phyloP scores from a whole-genome alignment of 2,888 invertebrate genomes.

The Yponomeuta malinellus region DNA sequence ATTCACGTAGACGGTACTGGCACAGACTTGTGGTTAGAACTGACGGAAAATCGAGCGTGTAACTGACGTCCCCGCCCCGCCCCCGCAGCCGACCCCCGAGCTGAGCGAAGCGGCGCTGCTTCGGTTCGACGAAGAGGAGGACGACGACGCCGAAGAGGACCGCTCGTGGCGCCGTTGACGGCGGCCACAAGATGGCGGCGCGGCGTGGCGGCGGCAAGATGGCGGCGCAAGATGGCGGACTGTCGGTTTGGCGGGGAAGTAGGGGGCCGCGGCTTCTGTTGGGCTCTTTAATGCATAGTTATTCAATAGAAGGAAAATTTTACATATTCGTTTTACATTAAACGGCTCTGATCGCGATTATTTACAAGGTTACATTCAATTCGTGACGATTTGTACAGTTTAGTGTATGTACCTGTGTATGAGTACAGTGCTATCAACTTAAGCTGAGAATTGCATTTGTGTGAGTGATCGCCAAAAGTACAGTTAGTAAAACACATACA shows the following conservation, averaged over 20 bases:
- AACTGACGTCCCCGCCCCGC: not conserved
- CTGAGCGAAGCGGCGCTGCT: slow-evolving; percentile 77
- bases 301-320: no score
- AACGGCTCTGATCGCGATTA: no score
- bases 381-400: no score
- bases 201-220: not conserved
- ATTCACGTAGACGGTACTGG: not conserved
- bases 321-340: no score
- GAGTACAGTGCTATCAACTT: no score
- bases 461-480: no score
- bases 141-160: slow-evolving; percentile 88
- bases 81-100: not conserved
- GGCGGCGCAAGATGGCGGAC: not conserved
- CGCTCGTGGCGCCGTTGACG: slow-evolving; percentile 93
- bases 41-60: not conserved
- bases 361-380: no score
- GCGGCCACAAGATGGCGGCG: not conserved
- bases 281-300: no score
- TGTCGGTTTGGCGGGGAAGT: not conserved
- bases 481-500: no score
- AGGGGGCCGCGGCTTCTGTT: not conserved
- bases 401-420: no score
- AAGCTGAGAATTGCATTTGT: no score
- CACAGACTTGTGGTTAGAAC: not conserved
- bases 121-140: slow-evolving; percentile 94